Conservation (phyloP, 2,888 invertebrate genomes). For the Lithophane socia region DNA sequence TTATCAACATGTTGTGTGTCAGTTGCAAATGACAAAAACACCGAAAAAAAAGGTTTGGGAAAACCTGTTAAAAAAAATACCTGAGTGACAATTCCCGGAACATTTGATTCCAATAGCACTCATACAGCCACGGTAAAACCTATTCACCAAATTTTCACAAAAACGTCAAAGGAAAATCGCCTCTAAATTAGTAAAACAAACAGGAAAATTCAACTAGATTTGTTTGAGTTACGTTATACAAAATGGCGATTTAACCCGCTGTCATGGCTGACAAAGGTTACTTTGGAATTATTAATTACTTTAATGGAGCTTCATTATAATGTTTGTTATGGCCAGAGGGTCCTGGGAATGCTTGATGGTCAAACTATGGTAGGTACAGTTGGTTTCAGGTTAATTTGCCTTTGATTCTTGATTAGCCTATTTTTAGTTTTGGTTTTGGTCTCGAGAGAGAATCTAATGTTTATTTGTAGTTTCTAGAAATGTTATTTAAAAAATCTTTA, state of each 20-base stretch:
- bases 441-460: background rate
- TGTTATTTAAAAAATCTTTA: no score
- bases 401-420: constrained; percentile 25
- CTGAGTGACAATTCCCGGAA: background rate
- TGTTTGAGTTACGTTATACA: constrained; percentile 33
- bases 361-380: constrained; percentile 1
- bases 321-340: constrained; percentile 42
- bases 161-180: constrained; percentile 8
- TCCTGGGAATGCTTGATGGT: constrained; percentile 22
- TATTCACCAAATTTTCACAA: constrained; percentile 5
- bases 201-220: constrained; percentile 36
- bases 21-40: background rate
- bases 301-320: constrained; percentile 68
- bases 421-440: constrained; percentile 11
- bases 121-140: constrained; percentile 10
- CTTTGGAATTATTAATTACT: constrained; percentile 73
- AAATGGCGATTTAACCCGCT: constrained; percentile 57
- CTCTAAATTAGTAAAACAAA: constrained; percentile 23
- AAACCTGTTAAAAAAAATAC: background rate
- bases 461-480: background rate
- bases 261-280: constrained; percentile 68
- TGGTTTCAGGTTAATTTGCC: background rate
- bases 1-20: background rate
- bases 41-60: background rate
- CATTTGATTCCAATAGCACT: constrained; percentile 17